Evolutionary conservation across 2,888 invertebrate genomes (phyloP).

Genomic region (Eledona agricola): DNA sequence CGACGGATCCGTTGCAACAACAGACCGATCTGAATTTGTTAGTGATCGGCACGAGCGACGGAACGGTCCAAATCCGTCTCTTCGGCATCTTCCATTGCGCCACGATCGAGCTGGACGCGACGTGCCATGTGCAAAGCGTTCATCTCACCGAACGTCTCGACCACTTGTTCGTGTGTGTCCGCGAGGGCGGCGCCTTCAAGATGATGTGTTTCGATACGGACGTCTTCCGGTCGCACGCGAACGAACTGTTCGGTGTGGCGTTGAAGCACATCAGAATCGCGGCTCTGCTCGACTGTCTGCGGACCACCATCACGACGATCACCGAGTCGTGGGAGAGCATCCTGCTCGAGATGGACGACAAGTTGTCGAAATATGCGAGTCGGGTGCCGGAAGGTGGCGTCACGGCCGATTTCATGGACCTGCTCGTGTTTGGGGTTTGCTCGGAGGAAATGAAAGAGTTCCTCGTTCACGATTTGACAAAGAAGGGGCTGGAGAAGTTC

Average conservation of each 20-base stretch:
- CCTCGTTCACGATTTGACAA: conserved; percentile 80
- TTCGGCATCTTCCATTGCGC: conserved; percentile 88
- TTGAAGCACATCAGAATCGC: conserved; percentile 73
- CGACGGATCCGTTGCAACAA: conserved; percentile 69
- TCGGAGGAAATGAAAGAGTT: conserved; percentile 81
- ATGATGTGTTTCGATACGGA: conserved; percentile 68
- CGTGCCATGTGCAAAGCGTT: conserved; percentile 70
- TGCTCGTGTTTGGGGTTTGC: conserved; percentile 85
- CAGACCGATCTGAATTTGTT: conserved; percentile 76
- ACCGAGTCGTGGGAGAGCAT: conserved; percentile 95
- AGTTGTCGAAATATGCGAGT: conserved; percentile 87
- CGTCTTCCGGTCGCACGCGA: conserved; percentile 71
- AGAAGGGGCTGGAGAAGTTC: conserved; percentile 92
- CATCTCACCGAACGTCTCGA: conserved; percentile 77
- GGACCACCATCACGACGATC: conserved; percentile 81
- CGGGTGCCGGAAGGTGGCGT: conserved; percentile 82
- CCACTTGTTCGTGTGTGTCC: conserved; percentile 72
- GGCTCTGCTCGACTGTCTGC: conserved; percentile 72
- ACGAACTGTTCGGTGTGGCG: conserved; percentile 77
- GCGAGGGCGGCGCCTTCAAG: conserved; percentile 65
- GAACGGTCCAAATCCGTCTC: conserved; percentile 77
- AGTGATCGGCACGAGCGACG: conserved; percentile 80
- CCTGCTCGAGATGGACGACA: conserved; percentile 91
- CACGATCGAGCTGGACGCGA: conserved; percentile 68
- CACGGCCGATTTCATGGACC: conserved; percentile 89